Conservation (phyloP, 2,113 vertebrate genomes). For the Trematomus loennbergii region DNA sequence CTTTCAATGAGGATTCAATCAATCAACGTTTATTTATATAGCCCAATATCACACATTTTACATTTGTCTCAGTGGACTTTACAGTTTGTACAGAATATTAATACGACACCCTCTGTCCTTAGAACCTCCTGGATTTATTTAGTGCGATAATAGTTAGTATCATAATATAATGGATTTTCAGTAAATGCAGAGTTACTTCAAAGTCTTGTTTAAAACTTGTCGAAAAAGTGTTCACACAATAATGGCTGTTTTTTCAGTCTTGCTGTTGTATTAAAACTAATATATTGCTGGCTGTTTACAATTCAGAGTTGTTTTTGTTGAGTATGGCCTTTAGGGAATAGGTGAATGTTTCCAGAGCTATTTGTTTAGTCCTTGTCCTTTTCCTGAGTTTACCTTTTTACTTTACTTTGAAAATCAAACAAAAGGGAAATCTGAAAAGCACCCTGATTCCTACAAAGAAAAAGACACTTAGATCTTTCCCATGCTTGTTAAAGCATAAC, state of each 20-base stretch:
- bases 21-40: too few relatives aligned
- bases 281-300: background rate
- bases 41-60: too few relatives aligned
- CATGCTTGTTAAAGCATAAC: background rate
- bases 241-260: background rate
- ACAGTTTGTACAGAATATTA: too few relatives aligned
- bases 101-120: too few relatives aligned
- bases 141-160: too few relatives aligned
- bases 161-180: background rate
- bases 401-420: background rate
- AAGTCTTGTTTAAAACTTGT: background rate
- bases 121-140: too few relatives aligned
- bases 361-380: background rate
- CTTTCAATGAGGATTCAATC: too few relatives aligned
- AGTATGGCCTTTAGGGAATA: background rate
- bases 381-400: background rate
- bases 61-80: too few relatives aligned
- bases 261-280: background rate
- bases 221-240: too few relatives aligned
- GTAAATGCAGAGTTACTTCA: background rate
- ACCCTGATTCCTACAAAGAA: background rate
- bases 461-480: constrained; percentile 25
- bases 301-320: background rate
- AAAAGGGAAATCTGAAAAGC: background rate
- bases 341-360: background rate